Evolutionary conservation across 2,113 vertebrate genomes (phyloP), one percentile per base, ranked within the genome.

Genomic region (Gasterosteus nipponicus): DNA sequence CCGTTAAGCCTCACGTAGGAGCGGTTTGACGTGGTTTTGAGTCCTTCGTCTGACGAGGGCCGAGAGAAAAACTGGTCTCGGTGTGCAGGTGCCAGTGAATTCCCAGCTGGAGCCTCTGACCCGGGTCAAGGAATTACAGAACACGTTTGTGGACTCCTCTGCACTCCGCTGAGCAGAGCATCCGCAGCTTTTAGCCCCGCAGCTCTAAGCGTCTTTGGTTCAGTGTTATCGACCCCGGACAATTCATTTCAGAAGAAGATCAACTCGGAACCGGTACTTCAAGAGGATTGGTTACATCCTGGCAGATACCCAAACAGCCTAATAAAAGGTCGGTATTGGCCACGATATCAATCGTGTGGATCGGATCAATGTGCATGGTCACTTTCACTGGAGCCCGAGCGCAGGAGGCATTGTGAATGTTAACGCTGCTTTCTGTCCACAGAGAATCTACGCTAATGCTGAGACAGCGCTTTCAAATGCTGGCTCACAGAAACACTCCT

Each of bases 81-180:
- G 70, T 86, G 77, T 66, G 66, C 62, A 81, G 65, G 73, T 82
- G 89, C 75, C 84, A 83, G 84, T 33, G 58, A 69, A 71, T 69
- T 77, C 83, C 80, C 67, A 1, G 1, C 51, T 68, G 69, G 83
- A 77, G 78, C 62, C 15, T 67, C 67, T 80, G 77, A 88, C 75
- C 80, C 10, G 0, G 73, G 82, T 87, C 76, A 69, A 61, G 49
- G 69, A 82, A 78, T 88, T 81, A 87, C 38, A 73, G 49, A 73
- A 77, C 53, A 8, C 69, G 63, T 80, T 80, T 22, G 62, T 54
- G 66, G 65, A 51, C 60, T 67, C 16, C 33, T 58, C 57, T 73
- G 19, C 29, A 16, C 54, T 76, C 56, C 60, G 53, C 70, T 65
- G 15, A 47, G 68, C 51, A 58, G 69, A 69, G 63, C 79, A 29